Base-by-base conservation (phyloP, 2,888 invertebrate species). In the Chouioia cunea region DNA sequence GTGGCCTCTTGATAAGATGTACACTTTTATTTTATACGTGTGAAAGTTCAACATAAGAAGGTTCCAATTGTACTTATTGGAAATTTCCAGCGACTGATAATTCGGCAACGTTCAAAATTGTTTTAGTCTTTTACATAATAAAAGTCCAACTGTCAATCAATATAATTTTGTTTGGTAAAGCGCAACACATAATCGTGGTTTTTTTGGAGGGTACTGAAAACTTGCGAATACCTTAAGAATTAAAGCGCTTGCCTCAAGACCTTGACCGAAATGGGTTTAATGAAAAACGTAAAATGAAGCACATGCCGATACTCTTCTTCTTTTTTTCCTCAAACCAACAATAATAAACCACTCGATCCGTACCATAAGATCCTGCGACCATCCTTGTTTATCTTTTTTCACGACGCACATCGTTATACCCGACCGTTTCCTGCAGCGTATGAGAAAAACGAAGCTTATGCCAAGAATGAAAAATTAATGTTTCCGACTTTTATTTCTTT, bases 231-330 rank as follows among this genome's bases (percentile, higher is more conserved):
- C 76, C 77, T 79, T 79, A 75, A 73, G 79, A 82, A 82, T 82
- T 79, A 82, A 82, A 82, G 82, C 65, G 18, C 65, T 71, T n/a
- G 66, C 77, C 81, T 76, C 80, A 81, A n/a, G n/a, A 82, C 82
- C 82, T 82, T 81, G 78, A 80, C 76, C 73, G 10, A 36, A 3
- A 10, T 18, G 54, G 0, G 20, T 4, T 18, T 43, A 52, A 80
- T 74, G 72, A 73, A 74, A 78, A 74, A 52, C 43, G 14, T 73
- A 71, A 74, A 74, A 77, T 70, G 73, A 76, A 77, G 58, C 63
- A 68, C 62, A 62, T 63, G 63, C 71, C 59, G 69, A 65, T 68
- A 65, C 71, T 63, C 74, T 36, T 12, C 36, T 12, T 10, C 6
- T 36, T 70, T 73, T 75, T 77, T 76, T 77, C 76, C 76, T 59